Conservation (phyloP, 2,113 vertebrate genomes). For the Podiceps cristatus region DNA sequence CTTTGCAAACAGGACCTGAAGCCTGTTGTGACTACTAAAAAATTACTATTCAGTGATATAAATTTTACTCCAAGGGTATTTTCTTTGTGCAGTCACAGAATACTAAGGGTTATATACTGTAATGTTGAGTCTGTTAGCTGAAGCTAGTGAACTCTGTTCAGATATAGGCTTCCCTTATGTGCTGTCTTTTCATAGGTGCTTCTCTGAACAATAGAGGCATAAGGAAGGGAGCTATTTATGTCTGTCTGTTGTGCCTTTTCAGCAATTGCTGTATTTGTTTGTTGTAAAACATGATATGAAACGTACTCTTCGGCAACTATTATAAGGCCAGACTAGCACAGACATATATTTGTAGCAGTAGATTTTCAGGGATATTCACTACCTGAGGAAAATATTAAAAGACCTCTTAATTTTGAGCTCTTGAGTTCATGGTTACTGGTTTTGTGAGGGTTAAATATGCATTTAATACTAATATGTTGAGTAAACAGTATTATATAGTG, state of each 20-base stretch:
- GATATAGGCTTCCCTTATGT: not conserved
- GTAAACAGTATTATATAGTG: not conserved
- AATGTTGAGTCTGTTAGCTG: not conserved
- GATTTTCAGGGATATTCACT: not conserved
- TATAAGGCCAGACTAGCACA: not conserved
- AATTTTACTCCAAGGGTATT: not conserved
- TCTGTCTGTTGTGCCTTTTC: not conserved
- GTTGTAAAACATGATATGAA: not conserved
- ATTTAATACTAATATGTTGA: not conserved
- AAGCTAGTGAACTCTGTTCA: not conserved
- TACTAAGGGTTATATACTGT: not conserved
- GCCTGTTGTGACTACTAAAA: not conserved
- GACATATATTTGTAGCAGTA: not conserved
- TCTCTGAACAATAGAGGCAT: not conserved
- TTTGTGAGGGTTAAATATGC: not conserved
- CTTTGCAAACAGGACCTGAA: not conserved
- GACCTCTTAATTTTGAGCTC: not conserved
- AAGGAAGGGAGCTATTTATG: not conserved
- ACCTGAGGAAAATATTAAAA: not conserved
- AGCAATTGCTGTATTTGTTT: not conserved
- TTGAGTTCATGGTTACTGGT: not conserved
- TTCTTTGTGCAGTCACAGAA: not conserved
- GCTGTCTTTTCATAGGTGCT: not conserved
- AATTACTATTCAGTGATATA: not conserved
- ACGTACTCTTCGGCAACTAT: not conserved